Evolutionary conservation across 2,113 vertebrate genomes (phyloP).

Genomic region (Hylia prasina): DNA sequence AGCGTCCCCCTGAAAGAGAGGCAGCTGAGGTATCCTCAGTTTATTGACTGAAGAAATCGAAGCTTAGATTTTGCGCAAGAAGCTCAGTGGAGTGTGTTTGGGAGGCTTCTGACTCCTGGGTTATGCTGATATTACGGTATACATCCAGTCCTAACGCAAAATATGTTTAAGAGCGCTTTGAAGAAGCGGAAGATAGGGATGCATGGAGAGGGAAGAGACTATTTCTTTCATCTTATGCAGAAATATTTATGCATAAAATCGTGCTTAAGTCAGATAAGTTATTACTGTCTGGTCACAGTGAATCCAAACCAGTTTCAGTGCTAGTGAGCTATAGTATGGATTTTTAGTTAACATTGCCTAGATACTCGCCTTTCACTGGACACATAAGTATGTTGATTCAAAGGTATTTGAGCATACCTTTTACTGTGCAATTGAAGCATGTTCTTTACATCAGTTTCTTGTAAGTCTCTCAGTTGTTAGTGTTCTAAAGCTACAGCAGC

Average conservation of each 20-base stretch:
- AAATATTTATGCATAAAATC: neutral
- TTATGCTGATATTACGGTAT: fast-evolving
- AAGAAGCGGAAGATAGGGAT: neutral
- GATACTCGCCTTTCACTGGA: neutral
- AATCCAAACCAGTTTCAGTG: neutral
- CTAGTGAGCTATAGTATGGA: too few species aligned
- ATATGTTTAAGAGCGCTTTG: neutral
- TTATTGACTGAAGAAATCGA: neutral
- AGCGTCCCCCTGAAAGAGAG: neutral
- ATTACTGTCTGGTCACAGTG: neutral
- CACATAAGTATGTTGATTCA: neutral
- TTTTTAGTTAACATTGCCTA: neutral
- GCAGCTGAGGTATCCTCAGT: neutral
- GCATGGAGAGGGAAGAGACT: neutral
- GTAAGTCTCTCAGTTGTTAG: neutral
- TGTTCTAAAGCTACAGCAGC: neutral
- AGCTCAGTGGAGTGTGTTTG: neutral
- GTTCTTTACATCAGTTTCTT: neutral
- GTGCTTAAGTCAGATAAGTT: neutral
- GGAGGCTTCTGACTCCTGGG: neutral
- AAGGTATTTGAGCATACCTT: neutral
- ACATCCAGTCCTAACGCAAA: neutral
- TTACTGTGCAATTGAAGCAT: neutral
- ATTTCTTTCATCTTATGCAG: neutral
- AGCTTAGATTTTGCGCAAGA: neutral